These are phyloP conservation scores for Diorhabda sublineata DNA, from an alignment of 1,140 invertebrate species.

Conservation along the genomic window DNA sequence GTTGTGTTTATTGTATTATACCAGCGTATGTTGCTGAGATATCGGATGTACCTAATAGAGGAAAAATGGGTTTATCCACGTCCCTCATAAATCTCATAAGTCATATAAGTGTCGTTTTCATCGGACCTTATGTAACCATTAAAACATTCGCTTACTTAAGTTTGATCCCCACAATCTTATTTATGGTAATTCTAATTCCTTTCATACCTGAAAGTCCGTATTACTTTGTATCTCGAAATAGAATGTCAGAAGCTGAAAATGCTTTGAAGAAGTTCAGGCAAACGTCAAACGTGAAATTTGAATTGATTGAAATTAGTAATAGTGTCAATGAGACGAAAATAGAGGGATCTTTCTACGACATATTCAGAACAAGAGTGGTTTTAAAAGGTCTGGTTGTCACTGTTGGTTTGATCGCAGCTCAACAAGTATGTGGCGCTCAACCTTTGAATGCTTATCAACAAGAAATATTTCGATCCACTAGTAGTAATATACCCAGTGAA, in stretches of 20 bases:
- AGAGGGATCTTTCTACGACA: background rate
- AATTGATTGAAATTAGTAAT: background rate
- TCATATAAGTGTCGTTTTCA: conserved; percentile 47
- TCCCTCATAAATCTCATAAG: conserved; percentile 30
- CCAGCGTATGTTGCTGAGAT: conserved; percentile 53
- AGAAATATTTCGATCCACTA: conserved; percentile 66
- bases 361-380: background rate
- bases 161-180: conserved; percentile 49
- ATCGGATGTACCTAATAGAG: conserved; percentile 40
- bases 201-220: conserved; percentile 71
- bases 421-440: conserved; percentile 82
- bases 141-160: conserved; percentile 50
- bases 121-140: conserved; percentile 59
- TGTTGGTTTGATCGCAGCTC: conserved; percentile 76
- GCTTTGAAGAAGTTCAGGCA: background rate
- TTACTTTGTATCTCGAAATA: conserved; percentile 57
- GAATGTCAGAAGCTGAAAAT: conserved; percentile 55
- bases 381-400: background rate
- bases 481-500: conserved; percentile 54
- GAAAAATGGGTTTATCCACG: conserved; percentile 29
- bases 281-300: background rate
- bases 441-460: conserved; percentile 79
- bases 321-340: background rate
- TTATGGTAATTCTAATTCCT: conserved; percentile 51
- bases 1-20: conserved; percentile 49